A percentile compares a stretch with the other conserved stretches of the same genome.
phyloP scores from a whole-genome alignment of 2,888 invertebrate species.

The Agelastica alni region DNA sequence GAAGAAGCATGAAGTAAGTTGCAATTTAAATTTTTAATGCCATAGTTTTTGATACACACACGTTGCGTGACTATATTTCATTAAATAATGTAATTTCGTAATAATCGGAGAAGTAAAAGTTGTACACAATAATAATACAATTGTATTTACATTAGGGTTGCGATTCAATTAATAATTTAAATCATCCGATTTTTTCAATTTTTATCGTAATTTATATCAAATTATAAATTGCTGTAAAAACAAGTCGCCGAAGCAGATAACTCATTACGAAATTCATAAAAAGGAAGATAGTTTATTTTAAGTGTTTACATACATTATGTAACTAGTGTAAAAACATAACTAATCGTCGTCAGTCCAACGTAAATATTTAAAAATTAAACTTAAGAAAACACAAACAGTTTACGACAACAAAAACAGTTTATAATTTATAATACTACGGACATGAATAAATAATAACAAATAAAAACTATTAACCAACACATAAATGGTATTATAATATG shows the following conservation, averaged over 20 bases:
- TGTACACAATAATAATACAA: too few species aligned
- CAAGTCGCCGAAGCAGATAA: not conserved
- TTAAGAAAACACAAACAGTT: not conserved
- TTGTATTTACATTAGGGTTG: not conserved
- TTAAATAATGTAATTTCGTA: too few species aligned
- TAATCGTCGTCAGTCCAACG: too few species aligned
- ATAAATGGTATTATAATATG: too few species aligned
- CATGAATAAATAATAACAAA: not conserved
- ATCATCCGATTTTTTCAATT: not conserved
- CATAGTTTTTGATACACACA: too few species aligned
- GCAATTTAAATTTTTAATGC: constrained; percentile 1
- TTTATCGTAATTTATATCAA: not conserved
- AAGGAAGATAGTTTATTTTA: not conserved
- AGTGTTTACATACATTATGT: not conserved
- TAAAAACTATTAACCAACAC: not conserved
- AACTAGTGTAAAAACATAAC: not conserved
- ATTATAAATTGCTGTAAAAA: not conserved
- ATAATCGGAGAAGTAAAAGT: too few species aligned
- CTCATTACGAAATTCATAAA: not conserved
- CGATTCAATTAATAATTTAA: not conserved
- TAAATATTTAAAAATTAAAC: not conserved
- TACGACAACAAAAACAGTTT: not conserved
- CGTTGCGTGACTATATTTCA: too few species aligned
- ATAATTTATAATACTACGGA: too few species aligned
- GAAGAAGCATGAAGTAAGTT: constrained; percentile 56